These are phyloP conservation scores for Drosophila subpulchrella DNA, from an alignment of 1,140 invertebrate genomes.

Conservation along the genomic window DNA sequence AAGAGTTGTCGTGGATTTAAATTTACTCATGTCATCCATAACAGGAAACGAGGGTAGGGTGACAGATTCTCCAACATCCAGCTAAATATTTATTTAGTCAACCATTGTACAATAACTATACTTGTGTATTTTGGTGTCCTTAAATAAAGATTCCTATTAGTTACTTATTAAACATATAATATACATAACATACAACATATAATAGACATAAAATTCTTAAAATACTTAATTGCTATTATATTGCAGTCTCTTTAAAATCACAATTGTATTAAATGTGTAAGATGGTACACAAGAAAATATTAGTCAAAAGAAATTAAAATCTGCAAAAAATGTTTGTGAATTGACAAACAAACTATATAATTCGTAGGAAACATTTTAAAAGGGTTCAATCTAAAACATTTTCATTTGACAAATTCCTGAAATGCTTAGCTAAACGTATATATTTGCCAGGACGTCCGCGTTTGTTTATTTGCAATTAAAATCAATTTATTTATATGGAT, in stretches of 20 bases:
- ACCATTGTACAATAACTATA: not conserved
- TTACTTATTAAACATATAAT: too few species aligned
- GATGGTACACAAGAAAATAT: too few species aligned
- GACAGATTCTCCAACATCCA: not conserved
- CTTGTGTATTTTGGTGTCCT: not conserved
- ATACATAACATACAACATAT: too few species aligned
- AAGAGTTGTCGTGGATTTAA: slow-evolving; percentile 49
- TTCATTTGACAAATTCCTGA: not conserved
- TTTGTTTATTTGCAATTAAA: slow-evolving; percentile 36
- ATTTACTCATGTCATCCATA: slow-evolving; percentile 55
- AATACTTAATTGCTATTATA: not conserved
- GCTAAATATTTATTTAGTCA: not conserved
- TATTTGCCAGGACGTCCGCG: too few species aligned
- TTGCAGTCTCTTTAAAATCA: too few species aligned
- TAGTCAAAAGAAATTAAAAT: too few species aligned
- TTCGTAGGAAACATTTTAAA: too few species aligned
- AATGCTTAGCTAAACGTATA: not conserved
- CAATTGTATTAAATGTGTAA: too few species aligned
- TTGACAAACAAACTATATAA: too few species aligned
- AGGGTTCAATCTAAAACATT: not conserved
- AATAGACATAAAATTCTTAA: not conserved
- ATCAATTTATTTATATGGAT: slow-evolving; percentile 66
- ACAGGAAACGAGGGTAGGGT: not conserved
- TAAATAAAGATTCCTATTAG: not conserved
- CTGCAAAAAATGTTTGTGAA: too few species aligned